Percentiles rank a stretch among this genome's conserved stretches.
Evolutionary conservation across 2,888 invertebrate species (phyloP).

Genomic region (Drosophila cognata): DNA sequence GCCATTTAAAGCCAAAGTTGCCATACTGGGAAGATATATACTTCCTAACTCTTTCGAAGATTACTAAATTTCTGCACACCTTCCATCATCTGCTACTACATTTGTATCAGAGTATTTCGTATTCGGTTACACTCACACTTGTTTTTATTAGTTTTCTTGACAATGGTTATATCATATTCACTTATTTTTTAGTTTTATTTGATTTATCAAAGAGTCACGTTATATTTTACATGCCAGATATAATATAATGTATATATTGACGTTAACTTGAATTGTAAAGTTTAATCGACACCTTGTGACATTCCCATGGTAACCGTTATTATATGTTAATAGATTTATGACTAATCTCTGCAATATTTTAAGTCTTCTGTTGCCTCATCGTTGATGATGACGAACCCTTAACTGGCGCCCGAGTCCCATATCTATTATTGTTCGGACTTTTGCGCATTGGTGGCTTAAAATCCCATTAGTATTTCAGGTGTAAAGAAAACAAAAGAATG

Average conservation of each 20-base stretch:
- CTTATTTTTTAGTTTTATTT: neutral
- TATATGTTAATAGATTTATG: neutral
- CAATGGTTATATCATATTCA: neutral
- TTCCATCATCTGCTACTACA: too few species aligned
- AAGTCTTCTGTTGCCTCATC: slow-evolving; percentile 31
- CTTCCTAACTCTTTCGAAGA: neutral
- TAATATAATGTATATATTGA: neutral
- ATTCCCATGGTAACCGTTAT: neutral
- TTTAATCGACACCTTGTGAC: slow-evolving; percentile 2
- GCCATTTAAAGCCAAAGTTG: neutral
- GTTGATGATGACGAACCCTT: neutral
- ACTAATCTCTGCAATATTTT: slow-evolving; percentile 6
- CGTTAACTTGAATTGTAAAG: neutral
- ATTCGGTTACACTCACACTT: too few species aligned
- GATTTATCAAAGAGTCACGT: neutral
- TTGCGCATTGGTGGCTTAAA: slow-evolving; percentile 38
- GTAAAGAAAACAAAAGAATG: neutral
- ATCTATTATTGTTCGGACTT: neutral
- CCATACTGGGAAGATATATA: neutral
- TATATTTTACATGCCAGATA: neutral
- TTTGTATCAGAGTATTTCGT: too few species aligned
- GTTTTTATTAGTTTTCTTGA: neutral
- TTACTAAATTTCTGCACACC: neutral
- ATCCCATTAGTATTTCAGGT: slow-evolving; percentile 33
- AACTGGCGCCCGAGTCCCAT: too few species aligned